A percentile compares a stretch with the other conserved stretches of the same genome.
Evolutionary conservation across 1,140 invertebrate species (phyloP).

Genomic region (Drosophila littoralis): DNA sequence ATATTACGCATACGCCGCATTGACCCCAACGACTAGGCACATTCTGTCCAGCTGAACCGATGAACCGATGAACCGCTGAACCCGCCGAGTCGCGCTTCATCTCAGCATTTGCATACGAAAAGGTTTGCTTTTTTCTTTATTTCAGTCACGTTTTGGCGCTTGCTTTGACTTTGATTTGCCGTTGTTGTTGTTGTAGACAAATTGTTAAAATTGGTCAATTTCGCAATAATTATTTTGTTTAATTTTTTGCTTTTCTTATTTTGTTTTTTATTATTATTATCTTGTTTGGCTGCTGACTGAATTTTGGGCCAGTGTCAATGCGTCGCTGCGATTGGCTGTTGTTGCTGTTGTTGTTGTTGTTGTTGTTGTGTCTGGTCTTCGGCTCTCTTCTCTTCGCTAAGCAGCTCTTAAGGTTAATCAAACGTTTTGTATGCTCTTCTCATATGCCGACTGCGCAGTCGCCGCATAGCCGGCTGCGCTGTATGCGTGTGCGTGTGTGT

Average conservation of each 20-base stretch:
- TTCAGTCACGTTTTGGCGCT: constrained; percentile 61
- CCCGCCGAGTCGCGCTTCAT: neutral
- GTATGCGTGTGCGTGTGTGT: neutral
- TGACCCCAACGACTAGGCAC: constrained; percentile 53
- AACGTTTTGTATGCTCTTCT: constrained; percentile 74
- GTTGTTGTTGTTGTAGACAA: constrained; percentile 23
- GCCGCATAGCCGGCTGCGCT: constrained; percentile 19
- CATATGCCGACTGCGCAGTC: constrained; percentile 16
- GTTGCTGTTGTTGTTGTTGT: neutral
- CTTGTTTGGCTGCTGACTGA: constrained; percentile 50
- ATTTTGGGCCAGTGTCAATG: constrained; percentile 73
- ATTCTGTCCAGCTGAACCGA: constrained; percentile 46
- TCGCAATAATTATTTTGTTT: constrained; percentile 71
- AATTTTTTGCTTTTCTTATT: constrained; percentile 38
- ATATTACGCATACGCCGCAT: constrained; percentile 58
- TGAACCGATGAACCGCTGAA: neutral
- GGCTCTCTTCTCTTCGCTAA: constrained; percentile 56
- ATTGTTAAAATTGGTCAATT: constrained; percentile 71
- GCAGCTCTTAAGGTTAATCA: constrained; percentile 74
- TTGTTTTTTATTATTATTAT: constrained; percentile 41
- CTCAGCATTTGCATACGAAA: constrained; percentile 12
- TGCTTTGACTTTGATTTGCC: constrained; percentile 34
- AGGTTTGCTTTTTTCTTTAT: constrained; percentile 33
- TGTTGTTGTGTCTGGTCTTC: constrained; percentile 10
- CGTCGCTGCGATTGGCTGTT: constrained; percentile 17